Evolutionary conservation across 2,797 vertebrate genomes (phyloP), one percentile per base, ranked within the genome.

Genomic region (Notamacropus eugenii): DNA sequence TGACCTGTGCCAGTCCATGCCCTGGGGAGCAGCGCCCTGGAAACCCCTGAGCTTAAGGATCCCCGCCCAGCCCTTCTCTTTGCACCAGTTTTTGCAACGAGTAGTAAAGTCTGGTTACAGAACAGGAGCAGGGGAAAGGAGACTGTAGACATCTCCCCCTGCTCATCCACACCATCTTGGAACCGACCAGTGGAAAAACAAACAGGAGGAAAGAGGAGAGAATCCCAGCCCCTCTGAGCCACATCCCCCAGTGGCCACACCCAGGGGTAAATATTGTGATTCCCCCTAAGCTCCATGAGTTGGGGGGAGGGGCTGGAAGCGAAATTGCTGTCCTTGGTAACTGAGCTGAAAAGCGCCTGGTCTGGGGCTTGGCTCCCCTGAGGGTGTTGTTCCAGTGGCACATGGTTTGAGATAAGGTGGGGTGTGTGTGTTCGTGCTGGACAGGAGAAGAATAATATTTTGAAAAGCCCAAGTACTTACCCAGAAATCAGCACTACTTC

Each of bases 171-270:
- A 55, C 52, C 46, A 40, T 91, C 52, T n/a, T 67, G 90, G 87
- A 96, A 93, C 62, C 54, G 58, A 16, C 40, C 91, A 58, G 90
- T 97, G 97, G 96, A 96, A 98, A 97, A 97, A 95, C 95, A 96
- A 98, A 96, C 97, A 96, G 91, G 82, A 95, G 27, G 40, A 91
- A 54, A 92, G 29, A 93, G 62, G 40, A 92, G 55, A 93, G 82
- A 95, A 19, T 52, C 54, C 22, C 87, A 92, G 92, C 92, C 29
- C 14, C 62, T 62, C 31, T 92, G 4, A 0, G 57, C 93, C 58
- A 91, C 95, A 62, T 22, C 52, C n/a, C 24, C 22, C 91, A 57
- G 92, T n/a, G 95, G 24, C 93, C 8, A 11, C 34, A 55, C 16
- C 67, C 67, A 1, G 28, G 57, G 31, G 93, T 96, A 96, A 95